phyloP scores from a whole-genome alignment of 1,140 invertebrate genomes.

The Coelopa frigida region DNA sequence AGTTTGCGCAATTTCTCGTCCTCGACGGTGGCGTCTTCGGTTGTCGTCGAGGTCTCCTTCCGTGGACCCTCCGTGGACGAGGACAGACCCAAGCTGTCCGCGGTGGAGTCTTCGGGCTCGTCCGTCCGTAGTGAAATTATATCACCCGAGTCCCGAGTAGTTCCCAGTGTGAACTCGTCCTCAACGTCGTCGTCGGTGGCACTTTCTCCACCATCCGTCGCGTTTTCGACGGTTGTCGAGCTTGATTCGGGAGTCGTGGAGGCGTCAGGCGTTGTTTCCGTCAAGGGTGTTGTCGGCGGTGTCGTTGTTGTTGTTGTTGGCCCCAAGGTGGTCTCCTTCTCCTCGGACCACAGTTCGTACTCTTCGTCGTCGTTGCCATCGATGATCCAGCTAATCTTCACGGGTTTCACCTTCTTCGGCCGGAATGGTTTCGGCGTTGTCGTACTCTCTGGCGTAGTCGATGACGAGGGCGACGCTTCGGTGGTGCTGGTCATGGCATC shows the following conservation, averaged over 20 bases:
- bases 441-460: no score
- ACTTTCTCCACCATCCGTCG: not conserved
- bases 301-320: not conserved
- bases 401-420: not conserved
- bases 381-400: conserved; percentile 13
- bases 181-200: conserved; percentile 16
- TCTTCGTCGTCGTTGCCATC: conserved; percentile 10
- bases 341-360: not conserved
- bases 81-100: no score
- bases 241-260: no score
- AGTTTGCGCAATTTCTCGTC: conserved; percentile 6
- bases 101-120: no score
- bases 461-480: no score
- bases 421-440: no score
- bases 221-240: conserved; percentile 6
- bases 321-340: not conserved
- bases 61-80: no score
- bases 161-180: no score
- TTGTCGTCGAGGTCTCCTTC: conserved; percentile 6
- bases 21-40: not conserved
- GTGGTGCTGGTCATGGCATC: no score
- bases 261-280: not conserved
- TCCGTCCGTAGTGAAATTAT: no score
- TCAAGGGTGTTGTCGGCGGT: not conserved
- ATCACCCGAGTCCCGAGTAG: no score